Conservation (phyloP, 2,888 invertebrate genomes). For the Lithophane semibrunnea region DNA sequence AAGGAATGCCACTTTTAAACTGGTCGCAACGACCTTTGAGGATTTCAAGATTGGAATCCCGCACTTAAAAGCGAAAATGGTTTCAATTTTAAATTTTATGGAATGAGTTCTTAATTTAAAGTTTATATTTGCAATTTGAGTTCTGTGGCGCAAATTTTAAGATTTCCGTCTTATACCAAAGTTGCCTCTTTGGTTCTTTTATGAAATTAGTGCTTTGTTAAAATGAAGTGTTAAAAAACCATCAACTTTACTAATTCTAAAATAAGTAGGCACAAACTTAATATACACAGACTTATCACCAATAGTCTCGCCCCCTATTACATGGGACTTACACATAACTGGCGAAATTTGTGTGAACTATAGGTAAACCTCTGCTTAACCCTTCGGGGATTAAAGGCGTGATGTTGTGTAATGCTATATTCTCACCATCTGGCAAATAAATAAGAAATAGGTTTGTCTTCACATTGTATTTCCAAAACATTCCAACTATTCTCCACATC, state of each 20-base stretch:
- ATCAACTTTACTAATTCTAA: neutral
- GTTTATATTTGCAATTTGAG: slow-evolving; percentile 37
- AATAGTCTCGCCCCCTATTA: too few species aligned
- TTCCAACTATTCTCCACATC: neutral
- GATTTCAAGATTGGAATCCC: slow-evolving; percentile 57
- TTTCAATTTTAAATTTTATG: slow-evolving; percentile 50
- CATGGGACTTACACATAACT: too few species aligned
- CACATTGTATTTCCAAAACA: neutral
- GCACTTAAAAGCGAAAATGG: slow-evolving; percentile 54
- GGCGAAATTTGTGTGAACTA: too few species aligned
- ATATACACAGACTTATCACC: neutral
- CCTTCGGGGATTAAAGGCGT: too few species aligned
- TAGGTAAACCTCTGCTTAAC: too few species aligned
- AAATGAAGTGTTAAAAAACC: neutral
- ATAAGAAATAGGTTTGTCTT: neutral
- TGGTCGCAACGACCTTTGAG: slow-evolving; percentile 63
- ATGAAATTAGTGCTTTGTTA: neutral
- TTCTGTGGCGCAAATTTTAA: neutral
- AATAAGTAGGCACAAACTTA: too few species aligned
- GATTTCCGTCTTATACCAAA: neutral
- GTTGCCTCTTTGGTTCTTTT: neutral
- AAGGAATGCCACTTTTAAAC: slow-evolving; percentile 65
- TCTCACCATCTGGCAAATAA: neutral
- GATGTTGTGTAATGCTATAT: too few species aligned
- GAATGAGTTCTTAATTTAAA: slow-evolving; percentile 52